Base-by-base conservation (phyloP, 2,113 vertebrate genomes). In the Seriola dumerili region DNA sequence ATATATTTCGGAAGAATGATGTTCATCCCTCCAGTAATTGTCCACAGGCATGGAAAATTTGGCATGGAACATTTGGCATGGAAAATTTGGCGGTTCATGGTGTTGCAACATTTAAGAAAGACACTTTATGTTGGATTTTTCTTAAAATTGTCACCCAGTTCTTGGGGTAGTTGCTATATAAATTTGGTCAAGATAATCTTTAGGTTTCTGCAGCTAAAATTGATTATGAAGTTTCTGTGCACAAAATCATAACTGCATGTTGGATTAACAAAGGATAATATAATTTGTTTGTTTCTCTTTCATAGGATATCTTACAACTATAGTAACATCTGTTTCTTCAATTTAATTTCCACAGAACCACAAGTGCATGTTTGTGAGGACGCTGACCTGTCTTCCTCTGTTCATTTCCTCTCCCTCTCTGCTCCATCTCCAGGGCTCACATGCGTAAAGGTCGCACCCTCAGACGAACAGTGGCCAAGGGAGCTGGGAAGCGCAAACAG, bases 401-500 rank as follows among this genome's bases (percentile, higher is more conserved):
- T 61, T 59, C 65, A 6, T 76, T 44, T 46, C 40, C 32, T 9
- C 32, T 32, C 34, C 36, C 12, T 29, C 36, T 36, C 4, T 55
- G 25, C 52, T 42, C 7, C 34, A 12, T 72, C 10, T 61, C 2
- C 46, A 99, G 97, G 95, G 96, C 96, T 86, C 96, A 75, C 67
- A 95, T 97, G 95, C 95, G 48, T 97, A 98, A 97, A 94, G 93
- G 91, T 88, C 92, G 86, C 63, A 95, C 94, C 3, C 91, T 94
- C 90, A 96, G 96, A 95, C 96, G 93, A 92, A 96, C 96, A 48
- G 95, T 96, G 94, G 95, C 96, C 96, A 96, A 94, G 94, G 95
- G 95, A 88, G 91, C 78, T 88, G 94, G 93, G 16, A 95, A 96
- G 13, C 95, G 93, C 81, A 96, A 95, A 89, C 92, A 81, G 0